These are phyloP conservation scores for Hoplias malabaricus DNA, from an alignment of 2,113 vertebrate species.

Conservation along the genomic window DNA sequence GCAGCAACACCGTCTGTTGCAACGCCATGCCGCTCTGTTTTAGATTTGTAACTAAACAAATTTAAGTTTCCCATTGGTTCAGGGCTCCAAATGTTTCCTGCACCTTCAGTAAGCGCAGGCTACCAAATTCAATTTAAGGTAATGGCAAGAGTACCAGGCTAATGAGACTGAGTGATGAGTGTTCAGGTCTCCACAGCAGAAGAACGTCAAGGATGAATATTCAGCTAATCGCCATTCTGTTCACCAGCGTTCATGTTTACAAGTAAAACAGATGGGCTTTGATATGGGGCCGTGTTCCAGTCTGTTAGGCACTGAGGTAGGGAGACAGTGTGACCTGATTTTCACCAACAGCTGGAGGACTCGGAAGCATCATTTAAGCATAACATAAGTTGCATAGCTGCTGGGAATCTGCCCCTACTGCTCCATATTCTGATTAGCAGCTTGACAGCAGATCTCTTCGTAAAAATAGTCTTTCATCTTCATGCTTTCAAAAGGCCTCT, in stretches of 20 bases:
- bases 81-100: no score
- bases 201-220: not conserved
- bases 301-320: not conserved
- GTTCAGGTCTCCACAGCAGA: not conserved
- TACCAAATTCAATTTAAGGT: not conserved
- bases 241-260: not conserved
- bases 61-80: no score
- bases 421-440: not conserved
- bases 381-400: not conserved
- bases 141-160: not conserved
- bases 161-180: not conserved
- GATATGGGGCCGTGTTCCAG: not conserved
- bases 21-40: no score
- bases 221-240: not conserved
- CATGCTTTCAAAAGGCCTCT: not conserved
- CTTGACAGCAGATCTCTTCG: not conserved
- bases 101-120: not conserved
- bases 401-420: not conserved
- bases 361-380: not conserved
- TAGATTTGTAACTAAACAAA: no score
- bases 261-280: not conserved
- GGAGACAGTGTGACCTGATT: not conserved
- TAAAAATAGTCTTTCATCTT: not conserved
- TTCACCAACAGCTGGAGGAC: not conserved
- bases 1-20: no score